Base-by-base conservation (phyloP, 2,888 invertebrate genomes). In the Cantharis lateralis region DNA sequence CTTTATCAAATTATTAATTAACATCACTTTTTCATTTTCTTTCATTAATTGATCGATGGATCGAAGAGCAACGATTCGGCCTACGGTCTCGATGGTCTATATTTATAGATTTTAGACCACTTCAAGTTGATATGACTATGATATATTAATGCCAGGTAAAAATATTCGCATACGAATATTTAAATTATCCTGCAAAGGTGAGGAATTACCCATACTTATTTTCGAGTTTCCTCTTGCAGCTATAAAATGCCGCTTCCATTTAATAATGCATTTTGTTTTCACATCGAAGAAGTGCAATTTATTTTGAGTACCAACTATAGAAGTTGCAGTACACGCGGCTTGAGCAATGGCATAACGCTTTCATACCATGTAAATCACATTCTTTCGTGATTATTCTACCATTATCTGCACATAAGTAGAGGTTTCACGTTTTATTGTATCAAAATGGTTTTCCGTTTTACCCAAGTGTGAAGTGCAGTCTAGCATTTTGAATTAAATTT, bases 281-380 rank as follows among this genome's bases (percentile, higher is more conserved):
- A 10, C 28, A 64, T 70, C 68, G 24, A 70, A 75, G 70, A 16
- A 71, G 71, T 76, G 75, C 71, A 75, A 75, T 75, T 62, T 66
- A 66, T 68, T 71, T 26, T 48, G 70, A 71, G 68, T 75, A 68
- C 68, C 26, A 64, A 20, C 64, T 66, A 66, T 66, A 66, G 48
- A 48, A 18, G n/a, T 66, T 62, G 62, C 66, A 28, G 73, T 69
- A 73, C 68, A 62, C 68, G 20, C 75, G 71, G 68, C 75, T 66
- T 75, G 48, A 66, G 75, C 64, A 75, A 70, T 64, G 70, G 62
- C 20, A 72, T 69, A 76, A 73, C 76, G 76, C 73, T 73, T 72
- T 70, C 73, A 68, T 69, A 73, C 73, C 72, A 76, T 76, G 76
- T 73, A 76, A 76, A 76, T 76, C 76, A 76, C 72, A 66, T 26